These are phyloP conservation scores for Spinus olivaceus DNA, from an alignment of 2,797 vertebrate genomes.

Conservation along the genomic window DNA sequence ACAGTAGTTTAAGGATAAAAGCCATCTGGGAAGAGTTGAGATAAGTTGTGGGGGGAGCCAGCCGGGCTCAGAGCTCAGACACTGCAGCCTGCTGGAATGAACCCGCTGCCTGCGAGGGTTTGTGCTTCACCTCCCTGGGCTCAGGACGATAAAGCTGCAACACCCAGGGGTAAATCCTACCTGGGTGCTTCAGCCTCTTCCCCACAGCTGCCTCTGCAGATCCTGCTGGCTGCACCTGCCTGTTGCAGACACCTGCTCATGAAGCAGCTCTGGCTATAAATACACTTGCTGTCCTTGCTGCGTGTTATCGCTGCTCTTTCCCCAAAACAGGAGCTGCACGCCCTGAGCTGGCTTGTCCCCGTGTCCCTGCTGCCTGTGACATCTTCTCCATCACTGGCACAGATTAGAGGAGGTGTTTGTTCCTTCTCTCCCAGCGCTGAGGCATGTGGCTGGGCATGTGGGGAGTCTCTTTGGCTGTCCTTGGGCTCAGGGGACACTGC, in stretches of 20 bases:
- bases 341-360: background rate
- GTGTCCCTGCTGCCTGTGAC: background rate
- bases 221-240: background rate
- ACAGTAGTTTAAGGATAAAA: conserved; percentile 49
- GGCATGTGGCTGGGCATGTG: accelerated
- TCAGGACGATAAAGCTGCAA: background rate
- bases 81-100: background rate
- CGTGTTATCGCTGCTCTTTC: background rate
- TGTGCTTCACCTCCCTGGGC: background rate
- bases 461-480: background rate
- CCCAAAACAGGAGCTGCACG: background rate
- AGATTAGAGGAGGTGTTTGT: background rate
- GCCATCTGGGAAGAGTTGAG: conserved; percentile 43
- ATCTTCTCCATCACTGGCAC: background rate
- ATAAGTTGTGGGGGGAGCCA: conserved; percentile 14
- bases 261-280: background rate
- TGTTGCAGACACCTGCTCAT: background rate
- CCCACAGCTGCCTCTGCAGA: background rate
- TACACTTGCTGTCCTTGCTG: background rate
- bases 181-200: background rate
- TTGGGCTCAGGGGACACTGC: background rate
- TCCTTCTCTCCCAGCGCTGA: background rate
- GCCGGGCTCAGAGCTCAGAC: background rate
- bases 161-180: background rate
- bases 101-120: background rate